Evolutionary conservation across 2,888 invertebrate species (phyloP), one percentile per base, ranked within the genome.

Genomic region (Ornithoptera alexandrae): DNA sequence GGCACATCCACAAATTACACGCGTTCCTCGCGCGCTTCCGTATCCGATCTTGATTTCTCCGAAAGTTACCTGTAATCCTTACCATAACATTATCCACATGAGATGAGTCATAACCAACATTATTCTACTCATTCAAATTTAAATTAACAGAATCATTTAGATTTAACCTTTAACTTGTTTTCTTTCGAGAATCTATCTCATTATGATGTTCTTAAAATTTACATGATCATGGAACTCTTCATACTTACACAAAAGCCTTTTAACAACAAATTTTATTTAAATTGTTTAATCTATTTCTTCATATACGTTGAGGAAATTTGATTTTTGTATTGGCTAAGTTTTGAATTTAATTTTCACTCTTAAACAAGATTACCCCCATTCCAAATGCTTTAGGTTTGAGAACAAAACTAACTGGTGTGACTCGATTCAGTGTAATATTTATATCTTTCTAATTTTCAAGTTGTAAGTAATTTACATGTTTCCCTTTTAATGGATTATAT

Each of bases 21-120:
- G 77, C 94, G 96, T 81, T 96, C 96, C 75, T 96, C 96, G 74
- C 94, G 96, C 79, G 96, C 96, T 83, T 97, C 96, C 85, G 96
- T 96, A 86, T 97, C 97, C 73, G 97, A 97, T 89, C 94, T 96
- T 83, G 97, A 97, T 87, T 97, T 97, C 88, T 97, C 97, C 75
- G 97, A 97, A 87, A 97, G 97, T 84, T 97, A 97, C 89, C 94
- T 97, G 82, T 97, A 88, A 86, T 71, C 36, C 66, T 62, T n/a
- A 46, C 61, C 59, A 10, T 62, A 61, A 68, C 8, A 20, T 36
- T 62, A 46, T 20, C 42, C 53, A 15, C 2, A n/a, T 67, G 64
- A 57, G 67, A 36, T 65, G 60, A 70, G 69, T 62, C 53, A 65
- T 67, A 30, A 2, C 46, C 57, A 53, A 15, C 15, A 18, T 50